phyloP scores from a whole-genome alignment of 2,888 invertebrate genomes.

The Zelleria hepariella region DNA sequence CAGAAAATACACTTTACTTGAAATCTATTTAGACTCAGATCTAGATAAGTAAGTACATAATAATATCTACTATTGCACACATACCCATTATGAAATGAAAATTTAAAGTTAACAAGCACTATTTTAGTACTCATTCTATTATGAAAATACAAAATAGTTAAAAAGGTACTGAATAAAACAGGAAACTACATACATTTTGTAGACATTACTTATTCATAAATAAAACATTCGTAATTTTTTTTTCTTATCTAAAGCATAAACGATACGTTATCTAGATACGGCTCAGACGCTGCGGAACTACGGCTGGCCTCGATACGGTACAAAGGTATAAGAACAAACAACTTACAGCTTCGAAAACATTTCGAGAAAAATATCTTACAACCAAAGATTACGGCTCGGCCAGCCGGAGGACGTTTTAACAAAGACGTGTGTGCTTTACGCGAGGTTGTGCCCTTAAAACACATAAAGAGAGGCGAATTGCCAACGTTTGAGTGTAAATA shows the following conservation, averaged over 20 bases:
- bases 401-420: not conserved
- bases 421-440: not conserved
- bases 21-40: no score
- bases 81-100: no score
- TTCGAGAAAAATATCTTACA: not conserved
- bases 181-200: not conserved
- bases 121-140: no score
- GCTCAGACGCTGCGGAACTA: not conserved
- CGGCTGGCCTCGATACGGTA: not conserved
- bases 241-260: not conserved
- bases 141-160: no score
- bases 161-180: not conserved
- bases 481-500: not conserved
- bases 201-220: not conserved
- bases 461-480: not conserved
- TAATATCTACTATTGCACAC: no score
- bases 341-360: not conserved
- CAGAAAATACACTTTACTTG: no score
- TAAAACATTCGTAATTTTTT: no score
- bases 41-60: no score
- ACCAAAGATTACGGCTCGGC: not conserved
- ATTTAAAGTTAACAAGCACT: no score
- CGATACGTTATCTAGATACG: not conserved
- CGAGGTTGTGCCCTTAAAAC: not conserved
- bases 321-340: not conserved